Base-by-base conservation (phyloP, 2,113 vertebrate genomes). In the Mirza zaza region DNA sequence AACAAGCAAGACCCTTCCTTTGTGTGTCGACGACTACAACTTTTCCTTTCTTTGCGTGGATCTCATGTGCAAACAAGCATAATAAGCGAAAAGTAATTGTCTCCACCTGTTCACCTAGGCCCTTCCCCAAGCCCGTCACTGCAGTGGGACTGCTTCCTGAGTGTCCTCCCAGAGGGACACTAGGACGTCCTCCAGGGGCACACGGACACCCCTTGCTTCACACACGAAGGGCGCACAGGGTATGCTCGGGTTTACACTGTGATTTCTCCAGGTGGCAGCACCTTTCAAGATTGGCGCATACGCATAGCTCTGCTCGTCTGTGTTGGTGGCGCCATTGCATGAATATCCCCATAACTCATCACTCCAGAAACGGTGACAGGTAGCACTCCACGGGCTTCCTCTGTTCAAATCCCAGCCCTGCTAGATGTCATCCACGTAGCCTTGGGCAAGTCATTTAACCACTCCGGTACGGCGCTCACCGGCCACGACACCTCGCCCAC, bases 201-300 rank as follows among this genome's bases (percentile, higher is more conserved):
- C 34, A 4, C 0, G 10, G 1, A 12, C 18, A 2, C 2, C 21
- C 77, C 36, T 0, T 15, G 68, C 36, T 12, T 1, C 10, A 0
- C 0, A 11, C 32, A 4, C 14, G 5, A 2, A 4, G 2, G 83
- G n/a, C 8, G 12, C 52, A 6, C 12, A 20, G 11, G 1, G 12
- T 0, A 11, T 15, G 3, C 4, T 9, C 0, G 10, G 11, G 61
- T 59, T 32, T 55, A 32, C 42, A 15, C 8, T 29, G 36, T 2
- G 68, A 5, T 9, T 57, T 63, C 57, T 12, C 55, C 57, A 1
- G 8, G 45, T 8, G 5, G 11, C 27, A 7, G 45, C 36, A 7
- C 55, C 10, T 63, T 36, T 48, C 34, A 5, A 12, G 39, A 10
- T 2, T 2, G 36, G 50, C 17, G 14, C 17, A 8, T 21, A 9